Percentiles rank a stretch among this genome's conserved stretches.
phyloP scores from a whole-genome alignment of 2,113 vertebrate species.

The Anas platyrhynchos region DNA sequence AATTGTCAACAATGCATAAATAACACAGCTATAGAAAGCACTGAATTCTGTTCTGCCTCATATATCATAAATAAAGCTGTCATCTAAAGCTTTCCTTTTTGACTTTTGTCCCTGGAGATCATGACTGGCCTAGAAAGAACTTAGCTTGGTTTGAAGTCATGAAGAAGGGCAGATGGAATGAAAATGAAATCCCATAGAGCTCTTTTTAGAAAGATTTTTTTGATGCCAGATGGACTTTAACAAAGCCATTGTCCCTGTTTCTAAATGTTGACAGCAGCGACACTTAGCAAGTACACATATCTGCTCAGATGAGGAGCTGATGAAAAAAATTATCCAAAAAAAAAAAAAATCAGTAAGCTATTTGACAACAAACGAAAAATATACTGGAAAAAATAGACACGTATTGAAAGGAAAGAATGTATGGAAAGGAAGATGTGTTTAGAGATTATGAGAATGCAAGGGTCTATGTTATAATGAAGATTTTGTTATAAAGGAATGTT shows the following conservation, averaged over 20 bases:
- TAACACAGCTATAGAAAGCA: neutral
- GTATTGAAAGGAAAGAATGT: neutral
- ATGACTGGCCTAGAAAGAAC: slow-evolving; percentile 25
- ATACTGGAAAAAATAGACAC: neutral
- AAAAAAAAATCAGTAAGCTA: neutral
- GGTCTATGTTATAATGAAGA: neutral
- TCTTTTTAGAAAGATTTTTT: slow-evolving; percentile 12
- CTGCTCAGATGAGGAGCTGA: neutral
- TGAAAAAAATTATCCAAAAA: neutral
- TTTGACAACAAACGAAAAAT: neutral
- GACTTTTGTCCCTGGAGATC: neutral
- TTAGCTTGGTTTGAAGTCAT: neutral
- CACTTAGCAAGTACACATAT: neutral
- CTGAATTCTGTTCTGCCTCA: slow-evolving; percentile 24
- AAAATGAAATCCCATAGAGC: neutral
- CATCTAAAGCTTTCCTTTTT: slow-evolving; percentile 10
- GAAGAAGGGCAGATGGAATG: slow-evolving; percentile 7
- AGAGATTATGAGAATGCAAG: neutral
- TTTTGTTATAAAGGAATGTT: neutral
- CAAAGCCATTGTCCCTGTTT: slow-evolving; percentile 8
- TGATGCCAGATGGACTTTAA: slow-evolving; percentile 7
- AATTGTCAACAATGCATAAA: neutral
- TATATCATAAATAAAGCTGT: neutral
- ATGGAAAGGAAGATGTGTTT: neutral
- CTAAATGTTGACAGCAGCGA: neutral